Conservation (phyloP, 2,113 vertebrate genomes). For the Chascanopsetta lugubris region DNA sequence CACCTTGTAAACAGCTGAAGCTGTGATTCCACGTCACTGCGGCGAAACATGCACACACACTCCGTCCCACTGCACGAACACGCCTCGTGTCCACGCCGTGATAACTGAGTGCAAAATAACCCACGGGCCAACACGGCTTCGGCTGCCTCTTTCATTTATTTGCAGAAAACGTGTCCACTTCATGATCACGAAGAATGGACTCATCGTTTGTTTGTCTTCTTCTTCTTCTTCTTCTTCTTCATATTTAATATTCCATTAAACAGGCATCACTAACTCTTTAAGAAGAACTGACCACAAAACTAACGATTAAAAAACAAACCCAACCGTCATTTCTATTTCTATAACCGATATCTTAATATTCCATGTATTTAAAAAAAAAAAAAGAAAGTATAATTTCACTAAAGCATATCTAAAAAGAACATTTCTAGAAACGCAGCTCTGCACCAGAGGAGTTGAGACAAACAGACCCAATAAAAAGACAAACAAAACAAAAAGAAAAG, state of each 20-base stretch:
- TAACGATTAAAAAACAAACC: too few species aligned
- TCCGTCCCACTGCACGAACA: too few species aligned
- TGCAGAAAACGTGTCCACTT: background rate
- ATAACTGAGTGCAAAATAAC: background rate
- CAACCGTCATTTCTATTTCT: too few species aligned
- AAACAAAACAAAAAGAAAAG: background rate
- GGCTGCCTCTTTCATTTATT: background rate
- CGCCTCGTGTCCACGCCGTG: background rate
- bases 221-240: background rate
- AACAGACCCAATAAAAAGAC: background rate
- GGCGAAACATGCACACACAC: constrained; percentile 1
- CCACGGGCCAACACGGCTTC: background rate
- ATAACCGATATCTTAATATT: too few species aligned
- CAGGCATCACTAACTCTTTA: background rate
- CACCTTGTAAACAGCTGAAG: constrained; percentile 93
- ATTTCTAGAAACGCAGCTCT: background rate
- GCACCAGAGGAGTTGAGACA: background rate
- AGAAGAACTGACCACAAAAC: background rate
- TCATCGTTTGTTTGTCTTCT: background rate
- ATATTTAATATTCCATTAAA: background rate
- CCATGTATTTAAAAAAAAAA: too few species aligned
- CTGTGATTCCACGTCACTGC: constrained; percentile 90
- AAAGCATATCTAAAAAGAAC: background rate
- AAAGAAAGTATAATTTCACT: too few species aligned
- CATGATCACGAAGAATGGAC: too few species aligned